Conservation (phyloP, 1,140 invertebrate species). For the Drosophila eugracilis region DNA sequence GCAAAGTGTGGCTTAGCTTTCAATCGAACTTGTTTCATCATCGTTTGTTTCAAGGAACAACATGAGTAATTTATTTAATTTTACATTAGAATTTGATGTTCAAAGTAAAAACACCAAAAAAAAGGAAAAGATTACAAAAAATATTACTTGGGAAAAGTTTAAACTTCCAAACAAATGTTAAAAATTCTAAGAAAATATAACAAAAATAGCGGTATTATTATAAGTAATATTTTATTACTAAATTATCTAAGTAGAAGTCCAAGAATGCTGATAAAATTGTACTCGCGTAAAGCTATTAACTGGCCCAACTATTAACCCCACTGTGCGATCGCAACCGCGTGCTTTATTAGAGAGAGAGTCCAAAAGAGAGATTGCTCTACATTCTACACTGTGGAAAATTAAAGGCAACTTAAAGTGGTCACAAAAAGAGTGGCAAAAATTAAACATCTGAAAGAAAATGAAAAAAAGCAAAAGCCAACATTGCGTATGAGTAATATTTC, state of each 20-base stretch:
- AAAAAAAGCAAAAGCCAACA: too few relatives aligned
- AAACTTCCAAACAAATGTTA: too few relatives aligned
- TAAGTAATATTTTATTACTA: background rate
- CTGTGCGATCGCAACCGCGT: slow-evolving; percentile 12
- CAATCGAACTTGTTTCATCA: slow-evolving; percentile 14
- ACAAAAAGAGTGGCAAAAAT: too few relatives aligned
- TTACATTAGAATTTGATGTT: background rate
- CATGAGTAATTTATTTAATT: background rate
- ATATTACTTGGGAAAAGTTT: too few relatives aligned
- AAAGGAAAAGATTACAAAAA: too few relatives aligned
- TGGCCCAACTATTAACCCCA: background rate
- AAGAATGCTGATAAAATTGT: background rate
- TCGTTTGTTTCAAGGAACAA: background rate
- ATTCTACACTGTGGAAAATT: background rate
- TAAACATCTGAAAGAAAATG: too few relatives aligned
- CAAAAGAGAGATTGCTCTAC: slow-evolving; percentile 1
- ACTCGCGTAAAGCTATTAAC: background rate
- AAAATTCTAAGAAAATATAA: too few relatives aligned
- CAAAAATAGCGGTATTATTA: background rate
- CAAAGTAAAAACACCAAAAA: background rate
- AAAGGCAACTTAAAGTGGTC: too few relatives aligned
- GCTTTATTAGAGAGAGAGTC: background rate
- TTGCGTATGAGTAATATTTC: background rate
- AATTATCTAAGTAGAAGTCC: background rate
- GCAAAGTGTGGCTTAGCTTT: slow-evolving; percentile 14